These are phyloP conservation scores for Beroe forskalii DNA, from an alignment of 37 sponge, comb jelly and placozoan genomes.

Conservation along the genomic window DNA sequence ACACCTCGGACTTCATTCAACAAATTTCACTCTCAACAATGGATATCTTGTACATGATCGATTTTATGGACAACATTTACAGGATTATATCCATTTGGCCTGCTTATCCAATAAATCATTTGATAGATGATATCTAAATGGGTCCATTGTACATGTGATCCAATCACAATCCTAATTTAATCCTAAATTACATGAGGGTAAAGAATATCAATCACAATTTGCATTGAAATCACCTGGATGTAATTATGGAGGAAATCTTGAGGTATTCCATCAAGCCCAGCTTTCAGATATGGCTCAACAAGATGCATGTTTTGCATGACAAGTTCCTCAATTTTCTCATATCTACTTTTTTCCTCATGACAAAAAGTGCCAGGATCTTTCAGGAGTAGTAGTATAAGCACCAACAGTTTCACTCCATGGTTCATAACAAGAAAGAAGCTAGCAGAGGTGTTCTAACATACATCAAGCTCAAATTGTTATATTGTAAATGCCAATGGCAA, in stretches of 20 bases:
- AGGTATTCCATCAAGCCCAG: not conserved
- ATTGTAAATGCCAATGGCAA: too few relatives aligned
- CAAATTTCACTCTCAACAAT: not conserved
- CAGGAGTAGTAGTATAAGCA: not conserved
- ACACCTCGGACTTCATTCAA: too few relatives aligned
- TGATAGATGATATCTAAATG: too few relatives aligned
- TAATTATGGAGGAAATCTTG: not conserved
- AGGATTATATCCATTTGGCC: too few relatives aligned
- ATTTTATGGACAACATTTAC: not conserved
- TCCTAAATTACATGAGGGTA: too few relatives aligned
- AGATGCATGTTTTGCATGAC: slow-evolving; percentile 4
- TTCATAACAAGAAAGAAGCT: slow-evolving; percentile 53
- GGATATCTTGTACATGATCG: not conserved
- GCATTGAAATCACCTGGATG: too few relatives aligned
- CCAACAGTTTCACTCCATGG: not conserved
- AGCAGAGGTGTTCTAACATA: too few relatives aligned
- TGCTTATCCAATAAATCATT: too few relatives aligned
- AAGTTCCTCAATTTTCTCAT: slow-evolving; percentile 12
- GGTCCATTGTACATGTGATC: too few relatives aligned
- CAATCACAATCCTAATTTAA: too few relatives aligned
- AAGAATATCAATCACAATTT: not conserved
- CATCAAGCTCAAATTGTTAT: too few relatives aligned
- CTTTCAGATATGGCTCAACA: not conserved
- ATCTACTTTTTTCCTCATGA: slow-evolving; percentile 33
- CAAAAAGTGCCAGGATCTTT: not conserved